Conservation (phyloP, 2,888 invertebrate genomes). For the Diploptera punctata region DNA sequence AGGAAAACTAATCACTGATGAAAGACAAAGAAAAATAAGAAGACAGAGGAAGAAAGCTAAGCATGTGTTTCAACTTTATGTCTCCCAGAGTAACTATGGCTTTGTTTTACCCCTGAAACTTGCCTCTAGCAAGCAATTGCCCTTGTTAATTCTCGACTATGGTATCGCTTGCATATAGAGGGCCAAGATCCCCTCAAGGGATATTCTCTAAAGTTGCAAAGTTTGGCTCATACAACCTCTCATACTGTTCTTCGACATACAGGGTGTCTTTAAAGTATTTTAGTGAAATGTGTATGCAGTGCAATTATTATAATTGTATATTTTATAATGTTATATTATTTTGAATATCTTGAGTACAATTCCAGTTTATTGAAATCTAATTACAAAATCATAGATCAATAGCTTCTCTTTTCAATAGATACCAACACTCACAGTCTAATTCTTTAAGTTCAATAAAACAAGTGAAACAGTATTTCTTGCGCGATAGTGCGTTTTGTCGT, state of each 20-base stretch:
- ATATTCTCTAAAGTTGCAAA: conserved; percentile 38
- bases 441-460: too few species aligned
- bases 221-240: conserved; percentile 14
- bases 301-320: too few species aligned
- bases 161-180: conserved; percentile 20
- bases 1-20: conserved; percentile 5
- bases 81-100: not conserved
- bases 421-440: too few species aligned
- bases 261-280: too few species aligned
- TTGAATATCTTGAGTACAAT: too few species aligned
- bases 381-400: too few species aligned
- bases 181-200: conserved; percentile 37
- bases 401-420: too few species aligned
- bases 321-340: too few species aligned
- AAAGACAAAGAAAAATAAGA: not conserved
- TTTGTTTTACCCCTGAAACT: not conserved
- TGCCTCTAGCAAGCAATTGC: conserved; percentile 36
- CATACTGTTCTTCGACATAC: not conserved
- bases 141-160: conserved; percentile 37
- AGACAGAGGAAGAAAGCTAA: not conserved
- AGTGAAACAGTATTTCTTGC: too few species aligned
- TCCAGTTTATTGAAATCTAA: too few species aligned
- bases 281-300: too few species aligned
- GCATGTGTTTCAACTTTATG: conserved; percentile 5
- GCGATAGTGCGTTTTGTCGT: too few species aligned